phyloP scores from a whole-genome alignment of 2,797 vertebrate species.

The Sebastes nivosus region DNA sequence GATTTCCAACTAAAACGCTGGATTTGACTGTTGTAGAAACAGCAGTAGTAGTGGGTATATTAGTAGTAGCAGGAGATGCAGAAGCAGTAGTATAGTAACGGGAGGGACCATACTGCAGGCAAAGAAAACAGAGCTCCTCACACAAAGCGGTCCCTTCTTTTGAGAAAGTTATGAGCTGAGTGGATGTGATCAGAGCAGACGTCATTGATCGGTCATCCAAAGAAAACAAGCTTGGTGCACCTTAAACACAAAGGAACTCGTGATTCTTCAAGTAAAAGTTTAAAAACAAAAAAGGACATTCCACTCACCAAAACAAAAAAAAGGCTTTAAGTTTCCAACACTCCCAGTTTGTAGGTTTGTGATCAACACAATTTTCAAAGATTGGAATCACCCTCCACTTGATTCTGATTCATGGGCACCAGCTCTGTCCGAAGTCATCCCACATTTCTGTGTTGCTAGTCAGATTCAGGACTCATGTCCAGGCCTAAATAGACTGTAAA shows the following conservation, averaged over 20 bases:
- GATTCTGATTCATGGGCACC: constrained; percentile 30
- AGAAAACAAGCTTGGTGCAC: constrained; percentile 39
- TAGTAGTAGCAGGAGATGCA: constrained; percentile 82
- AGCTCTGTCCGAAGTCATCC: constrained; percentile 35
- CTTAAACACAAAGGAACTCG: constrained; percentile 48
- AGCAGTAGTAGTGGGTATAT: constrained; percentile 82
- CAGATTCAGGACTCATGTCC: constrained; percentile 36
- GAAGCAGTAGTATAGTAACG: constrained; percentile 83
- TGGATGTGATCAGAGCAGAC: constrained; percentile 39
- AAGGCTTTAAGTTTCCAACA: constrained; percentile 35
- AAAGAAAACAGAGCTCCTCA: constrained; percentile 51
- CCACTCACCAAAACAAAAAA: constrained; percentile 49
- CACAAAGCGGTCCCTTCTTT: constrained; percentile 50
- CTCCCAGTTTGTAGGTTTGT: constrained; percentile 51
- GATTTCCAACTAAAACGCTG: constrained; percentile 88
- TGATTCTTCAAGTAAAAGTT: constrained; percentile 69
- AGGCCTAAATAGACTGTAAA: constrained; percentile 70
- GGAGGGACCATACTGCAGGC: constrained; percentile 63
- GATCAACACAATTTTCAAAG: constrained; percentile 61
- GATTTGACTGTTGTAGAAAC: constrained; percentile 74
- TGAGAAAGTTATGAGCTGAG: constrained; percentile 44
- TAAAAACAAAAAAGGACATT: constrained; percentile 43
- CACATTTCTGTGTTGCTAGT: constrained; percentile 7
- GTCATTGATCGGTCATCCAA: constrained; percentile 32
- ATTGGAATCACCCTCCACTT: constrained; percentile 8